These are phyloP conservation scores for Tretioscincus oriximinensis DNA, from an alignment of 2,113 vertebrate genomes.

Conservation along the genomic window DNA sequence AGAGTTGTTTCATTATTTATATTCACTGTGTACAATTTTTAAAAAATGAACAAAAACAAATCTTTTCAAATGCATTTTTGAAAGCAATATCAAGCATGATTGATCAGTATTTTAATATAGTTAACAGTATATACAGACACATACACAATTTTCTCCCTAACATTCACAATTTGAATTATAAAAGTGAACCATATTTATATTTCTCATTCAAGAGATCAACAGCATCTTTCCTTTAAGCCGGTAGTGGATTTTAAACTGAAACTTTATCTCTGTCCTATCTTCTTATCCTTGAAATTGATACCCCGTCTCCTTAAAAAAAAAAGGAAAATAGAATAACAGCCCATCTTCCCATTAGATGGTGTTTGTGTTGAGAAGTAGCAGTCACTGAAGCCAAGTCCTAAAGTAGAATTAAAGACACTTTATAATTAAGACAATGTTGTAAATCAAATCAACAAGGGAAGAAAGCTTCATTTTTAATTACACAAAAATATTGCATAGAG, in stretches of 20 bases:
- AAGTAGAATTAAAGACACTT: constrained; percentile 66
- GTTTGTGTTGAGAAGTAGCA: constrained; percentile 53
- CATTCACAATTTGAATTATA: not conserved
- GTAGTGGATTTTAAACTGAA: not conserved
- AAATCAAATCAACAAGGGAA: constrained; percentile 64
- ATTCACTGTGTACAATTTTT: not conserved
- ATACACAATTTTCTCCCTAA: not conserved
- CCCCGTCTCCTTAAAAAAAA: constrained; percentile 58
- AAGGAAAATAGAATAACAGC: constrained; percentile 56
- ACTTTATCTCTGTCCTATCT: constrained; percentile 25
- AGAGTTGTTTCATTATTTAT: not conserved
- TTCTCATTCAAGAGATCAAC: not conserved
- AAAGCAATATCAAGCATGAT: too few relatives aligned
- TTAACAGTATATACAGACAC: not conserved
- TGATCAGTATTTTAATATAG: not conserved
- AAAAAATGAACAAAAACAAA: too few relatives aligned
- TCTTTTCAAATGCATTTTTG: too few relatives aligned
- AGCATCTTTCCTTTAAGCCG: not conserved
- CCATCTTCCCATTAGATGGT: constrained; percentile 51
- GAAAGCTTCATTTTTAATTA: constrained; percentile 61
- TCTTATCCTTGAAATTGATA: constrained; percentile 40
- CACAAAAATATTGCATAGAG: constrained; percentile 65
- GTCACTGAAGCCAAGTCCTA: constrained; percentile 41
- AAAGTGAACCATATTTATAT: not conserved
- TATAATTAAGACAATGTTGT: constrained; percentile 66